Base-by-base conservation (phyloP, 1,140 invertebrate species). In the Diorhabda carinulata region DNA sequence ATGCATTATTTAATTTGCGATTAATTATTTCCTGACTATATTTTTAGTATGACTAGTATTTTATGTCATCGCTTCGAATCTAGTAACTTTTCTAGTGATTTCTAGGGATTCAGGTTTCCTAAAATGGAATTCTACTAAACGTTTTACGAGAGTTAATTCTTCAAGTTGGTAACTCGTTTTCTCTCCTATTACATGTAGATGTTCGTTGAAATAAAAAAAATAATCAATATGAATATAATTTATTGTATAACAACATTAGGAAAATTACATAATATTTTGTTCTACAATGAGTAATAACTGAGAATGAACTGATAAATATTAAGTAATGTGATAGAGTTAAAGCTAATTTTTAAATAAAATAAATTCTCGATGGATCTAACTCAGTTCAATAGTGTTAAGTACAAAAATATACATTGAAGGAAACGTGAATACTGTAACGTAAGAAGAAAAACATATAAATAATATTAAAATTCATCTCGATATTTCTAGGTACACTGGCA, bases 201-300 rank as follows among this genome's bases (percentile, higher is more conserved):
- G 58, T 6, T 1, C 6, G 6, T n/a, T 60, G 3, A 44, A 10
- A 62, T 9, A 62, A 43, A 52, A 63, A 63, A 6, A 10, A 10
- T 43, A 6, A 44, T 60, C 43, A 60, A 62, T 73, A 61, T 70
- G 64, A 61, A 72, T 70, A 74, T 72, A 76, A 72, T 76, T 77
- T 73, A 72, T 76, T 76, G 67, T 75, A 76, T 76, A 77, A 76
- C 73, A 77, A 77, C 72, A 76, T 74, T 74, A 74, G 73, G 72
- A 74, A 73, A 74, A 74, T 68, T 70, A 74, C 71, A 72, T 69
- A 25, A 25, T 25, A 68, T 73, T 70, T 73, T 74, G 72, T 72
- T 74, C 72, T 75, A 76, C 73, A 72, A 60, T 67, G 57, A 59
- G 65, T 67, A 59, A 67, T 60, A 67, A 43, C 65, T 67, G 65